phyloP scores from a whole-genome alignment of 2,113 vertebrate species.

The Hypocryptadius cinnamomeus region DNA sequence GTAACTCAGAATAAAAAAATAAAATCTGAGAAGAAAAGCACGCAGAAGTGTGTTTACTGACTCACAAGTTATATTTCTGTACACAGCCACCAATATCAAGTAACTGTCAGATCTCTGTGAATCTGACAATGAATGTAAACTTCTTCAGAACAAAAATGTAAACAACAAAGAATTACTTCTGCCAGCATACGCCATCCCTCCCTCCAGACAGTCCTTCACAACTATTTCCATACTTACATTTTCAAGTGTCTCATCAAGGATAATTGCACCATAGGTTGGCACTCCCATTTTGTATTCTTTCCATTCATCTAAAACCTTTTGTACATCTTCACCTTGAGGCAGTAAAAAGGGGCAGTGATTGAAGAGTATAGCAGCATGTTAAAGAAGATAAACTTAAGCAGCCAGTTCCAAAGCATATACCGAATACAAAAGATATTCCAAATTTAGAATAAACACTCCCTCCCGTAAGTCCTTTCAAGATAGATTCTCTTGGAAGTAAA shows the following conservation, averaged over 20 bases:
- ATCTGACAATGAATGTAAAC: background rate
- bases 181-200: background rate
- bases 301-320: constrained; percentile 95
- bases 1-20: background rate
- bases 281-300: constrained; percentile 99
- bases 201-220: background rate
- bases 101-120: background rate
- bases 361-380: constrained; percentile 80
- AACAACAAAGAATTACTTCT: background rate
- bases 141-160: background rate
- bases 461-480: background rate
- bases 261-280: constrained; percentile 96
- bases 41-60: background rate
- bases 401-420: background rate
- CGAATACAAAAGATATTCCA: background rate
- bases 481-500: background rate
- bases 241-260: constrained; percentile 92
- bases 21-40: background rate
- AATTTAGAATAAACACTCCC: background rate
- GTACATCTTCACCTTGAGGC: constrained; percentile 94
- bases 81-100: background rate
- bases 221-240: constrained; percentile 74
- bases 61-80: background rate
- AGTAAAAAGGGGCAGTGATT: constrained; percentile 95
- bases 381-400: constrained; percentile 68